Percentiles rank a stretch among this genome's conserved stretches.
phyloP scores from a whole-genome alignment of 2,888 invertebrate species.

The Julus scandinavius region DNA sequence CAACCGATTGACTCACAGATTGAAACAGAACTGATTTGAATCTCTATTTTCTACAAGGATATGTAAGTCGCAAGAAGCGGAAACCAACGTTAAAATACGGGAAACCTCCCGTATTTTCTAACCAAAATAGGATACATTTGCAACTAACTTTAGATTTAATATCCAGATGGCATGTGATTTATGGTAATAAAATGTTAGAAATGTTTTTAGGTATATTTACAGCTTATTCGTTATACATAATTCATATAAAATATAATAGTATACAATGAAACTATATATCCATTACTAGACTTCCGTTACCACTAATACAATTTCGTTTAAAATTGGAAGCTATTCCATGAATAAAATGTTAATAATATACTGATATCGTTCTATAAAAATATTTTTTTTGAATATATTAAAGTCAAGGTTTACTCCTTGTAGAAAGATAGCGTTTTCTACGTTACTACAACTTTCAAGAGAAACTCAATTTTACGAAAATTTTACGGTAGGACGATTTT shows the following conservation, averaged over 20 bases:
- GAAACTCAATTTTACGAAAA: too few relatives aligned
- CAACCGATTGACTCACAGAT: slow-evolving; percentile 2
- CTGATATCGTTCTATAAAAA: too few relatives aligned
- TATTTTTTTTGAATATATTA: too few relatives aligned
- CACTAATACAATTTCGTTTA: background rate
- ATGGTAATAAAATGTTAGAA: background rate
- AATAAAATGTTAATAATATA: too few relatives aligned
- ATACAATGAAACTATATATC: background rate
- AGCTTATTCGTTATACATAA: background rate
- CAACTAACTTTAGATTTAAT: background rate
- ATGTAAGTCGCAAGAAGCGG: background rate
- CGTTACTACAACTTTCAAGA: too few relatives aligned
- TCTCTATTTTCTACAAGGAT: background rate
- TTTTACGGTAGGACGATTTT: too few relatives aligned
- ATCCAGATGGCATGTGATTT: slow-evolving; percentile 10
- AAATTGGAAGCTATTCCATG: background rate
- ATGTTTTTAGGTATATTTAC: background rate
- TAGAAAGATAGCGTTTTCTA: too few relatives aligned
- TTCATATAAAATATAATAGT: background rate
- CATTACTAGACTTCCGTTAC: too few relatives aligned
- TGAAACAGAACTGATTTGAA: slow-evolving; percentile 2
- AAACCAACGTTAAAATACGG: background rate
- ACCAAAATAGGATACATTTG: background rate
- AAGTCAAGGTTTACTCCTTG: too few relatives aligned
- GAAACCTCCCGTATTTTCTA: background rate